Evolutionary conservation across 1,140 invertebrate genomes (phyloP), one percentile per base, ranked within the genome.

Genomic region (Temnothorax curvispinosus): DNA sequence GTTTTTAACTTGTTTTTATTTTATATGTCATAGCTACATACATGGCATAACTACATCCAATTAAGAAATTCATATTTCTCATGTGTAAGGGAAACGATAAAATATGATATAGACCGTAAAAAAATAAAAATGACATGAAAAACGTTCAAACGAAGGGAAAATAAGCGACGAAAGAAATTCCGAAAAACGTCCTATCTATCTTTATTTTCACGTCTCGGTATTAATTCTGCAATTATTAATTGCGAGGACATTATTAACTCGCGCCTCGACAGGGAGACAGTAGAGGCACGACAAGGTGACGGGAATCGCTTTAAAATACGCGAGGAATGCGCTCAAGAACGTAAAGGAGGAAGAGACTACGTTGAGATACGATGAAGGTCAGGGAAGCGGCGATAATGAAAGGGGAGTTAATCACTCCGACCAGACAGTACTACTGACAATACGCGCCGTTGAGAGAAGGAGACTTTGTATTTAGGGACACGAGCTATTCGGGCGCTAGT

Each of bases 151-250:
- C 8, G 21, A 41, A 11, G 4, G 11, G 11, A 41, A n/a, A 13
- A n/a, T n/a, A n/a, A 15, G 27, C 21, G 27, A 13, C 56, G 50
- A 44, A 60, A 69, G 78, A 50, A 84, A 84, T 84, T 84, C 11
- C 41, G 1, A 54, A 84, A 82, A 32, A 74, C 27, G 38, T 64
- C 58, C 74, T 21, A 89, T 87, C 21, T 50, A 78, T 84, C 89
- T 89, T 89, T 87, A 87, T 82, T 87, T 58, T 85, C 72, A 85
- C 74, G 72, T 54, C 71, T 65, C 21, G 85, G 88, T 90, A 90
- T 90, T 90, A 90, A 90, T 90, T 89, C 74, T 85, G 80, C 74
- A 85, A 90, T 89, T 89, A 90, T 89, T 90, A 89, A 90, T 90
- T 89, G 78, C 67, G 72, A 86, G 44, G 65, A 87, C 85, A 90